Evolutionary conservation across 2,888 invertebrate species (phyloP).

Genomic region (Cordylochernes scorpioides): DNA sequence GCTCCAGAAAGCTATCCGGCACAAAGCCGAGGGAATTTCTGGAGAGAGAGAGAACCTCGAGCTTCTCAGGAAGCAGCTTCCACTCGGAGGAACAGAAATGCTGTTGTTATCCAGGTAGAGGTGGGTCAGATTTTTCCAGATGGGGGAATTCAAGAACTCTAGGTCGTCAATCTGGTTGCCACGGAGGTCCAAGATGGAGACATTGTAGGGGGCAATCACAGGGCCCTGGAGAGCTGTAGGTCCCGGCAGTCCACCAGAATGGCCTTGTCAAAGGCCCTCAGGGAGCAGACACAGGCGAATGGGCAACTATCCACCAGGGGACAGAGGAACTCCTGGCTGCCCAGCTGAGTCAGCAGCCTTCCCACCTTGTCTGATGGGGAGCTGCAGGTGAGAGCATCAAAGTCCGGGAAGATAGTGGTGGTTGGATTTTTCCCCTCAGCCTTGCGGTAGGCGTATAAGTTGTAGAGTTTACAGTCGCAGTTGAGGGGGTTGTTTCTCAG

Average conservation of each 20-base stretch:
- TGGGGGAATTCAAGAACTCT: conserved; percentile 2
- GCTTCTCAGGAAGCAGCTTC: conserved; percentile 5
- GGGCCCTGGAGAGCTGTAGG: conserved; percentile 3
- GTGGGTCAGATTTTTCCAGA: conserved; percentile 8
- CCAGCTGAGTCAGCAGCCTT: conserved; percentile 1
- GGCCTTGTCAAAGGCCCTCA: conserved; percentile 4
- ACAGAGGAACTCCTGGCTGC: conserved; percentile 7
- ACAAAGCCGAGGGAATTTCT: conserved; percentile 10
- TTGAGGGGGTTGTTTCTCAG: conserved; percentile 7
- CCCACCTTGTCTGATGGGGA: conserved; percentile 2
- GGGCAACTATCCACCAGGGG: conserved; percentile 6
- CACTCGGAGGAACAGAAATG: conserved; percentile 4
- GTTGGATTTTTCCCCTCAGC: conserved; percentile 1
- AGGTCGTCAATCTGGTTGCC: conserved; percentile 5
- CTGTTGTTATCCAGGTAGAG: conserved; percentile 13
- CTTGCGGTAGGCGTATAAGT: conserved; percentile 7
- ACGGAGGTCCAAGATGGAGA: conserved; percentile 4
- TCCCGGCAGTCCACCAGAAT: conserved; percentile 8
- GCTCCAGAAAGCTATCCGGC: conserved; percentile 7
- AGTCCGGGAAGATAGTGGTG: conserved; percentile 2
- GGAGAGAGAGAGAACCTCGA: conserved; percentile 7
- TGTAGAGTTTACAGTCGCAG: conserved; percentile 11
- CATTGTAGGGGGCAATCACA: conserved; percentile 4
- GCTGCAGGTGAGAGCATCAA: conserved; percentile 2
- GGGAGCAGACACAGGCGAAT: conserved; percentile 8